Conservation (phyloP, 2,888 invertebrate genomes). For the Muschampia plurimacula region DNA sequence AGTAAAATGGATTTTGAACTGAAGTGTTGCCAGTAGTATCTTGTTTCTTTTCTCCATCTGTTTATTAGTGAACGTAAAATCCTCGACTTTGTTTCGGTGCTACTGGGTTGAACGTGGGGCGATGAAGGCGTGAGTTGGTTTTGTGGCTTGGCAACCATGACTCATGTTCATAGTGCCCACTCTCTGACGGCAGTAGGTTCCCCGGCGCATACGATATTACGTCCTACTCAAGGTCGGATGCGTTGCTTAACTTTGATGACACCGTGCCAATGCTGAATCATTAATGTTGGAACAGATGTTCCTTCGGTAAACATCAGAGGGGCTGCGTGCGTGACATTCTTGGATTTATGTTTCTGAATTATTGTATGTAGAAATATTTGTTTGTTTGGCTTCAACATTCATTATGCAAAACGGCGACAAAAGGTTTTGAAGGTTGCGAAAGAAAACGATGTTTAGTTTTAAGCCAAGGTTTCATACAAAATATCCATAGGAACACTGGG, state of each 20-base stretch:
- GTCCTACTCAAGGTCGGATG: conserved; percentile 27
- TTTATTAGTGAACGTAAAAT: background rate
- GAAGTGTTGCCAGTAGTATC: no score
- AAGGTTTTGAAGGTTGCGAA: background rate
- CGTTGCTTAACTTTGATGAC: conserved; percentile 22
- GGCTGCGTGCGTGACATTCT: background rate
- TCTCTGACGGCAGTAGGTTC: background rate
- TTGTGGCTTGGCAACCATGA: background rate
- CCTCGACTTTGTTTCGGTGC: background rate
- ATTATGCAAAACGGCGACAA: background rate
- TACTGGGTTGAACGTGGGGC: background rate
- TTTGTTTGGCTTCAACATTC: background rate
- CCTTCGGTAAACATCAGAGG: background rate
- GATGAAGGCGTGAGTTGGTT: background rate
- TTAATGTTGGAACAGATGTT: conserved; percentile 2
- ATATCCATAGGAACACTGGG: background rate
- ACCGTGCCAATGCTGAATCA: conserved; percentile 10
- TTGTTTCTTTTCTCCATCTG: background rate
- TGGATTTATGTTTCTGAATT: conserved; percentile 3
- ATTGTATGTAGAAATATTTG: background rate
- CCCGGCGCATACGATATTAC: conserved; percentile 16
- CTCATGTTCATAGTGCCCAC: background rate
- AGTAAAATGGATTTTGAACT: no score
- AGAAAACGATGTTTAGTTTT: background rate
- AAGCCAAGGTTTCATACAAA: background rate